Conservation (phyloP, 2,113 vertebrate species). For the Hyaena hyaena region DNA sequence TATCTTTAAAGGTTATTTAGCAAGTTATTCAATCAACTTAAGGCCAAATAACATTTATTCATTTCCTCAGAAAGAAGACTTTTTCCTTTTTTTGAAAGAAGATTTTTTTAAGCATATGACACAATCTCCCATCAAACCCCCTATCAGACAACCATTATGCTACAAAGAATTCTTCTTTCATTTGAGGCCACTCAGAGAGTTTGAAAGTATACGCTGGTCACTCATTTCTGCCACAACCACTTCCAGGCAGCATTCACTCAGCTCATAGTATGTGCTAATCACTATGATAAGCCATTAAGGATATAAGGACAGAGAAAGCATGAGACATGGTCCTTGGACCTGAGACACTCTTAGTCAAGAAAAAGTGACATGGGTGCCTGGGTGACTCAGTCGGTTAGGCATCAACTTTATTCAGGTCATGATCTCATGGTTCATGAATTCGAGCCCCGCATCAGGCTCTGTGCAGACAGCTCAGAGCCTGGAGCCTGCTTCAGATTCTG, state of each 20-base stretch:
- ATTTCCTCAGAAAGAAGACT: background rate
- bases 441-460: too few relatives aligned
- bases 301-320: background rate
- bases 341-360: background rate
- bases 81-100: background rate
- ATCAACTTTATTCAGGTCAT: too few relatives aligned
- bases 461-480: too few relatives aligned
- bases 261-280: background rate
- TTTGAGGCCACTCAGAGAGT: background rate
- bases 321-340: background rate
- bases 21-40: background rate
- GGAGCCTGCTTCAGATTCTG: too few relatives aligned
- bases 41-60: background rate
- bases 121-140: background rate
- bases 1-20: slow-evolving; percentile 29
- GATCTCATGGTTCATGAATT: too few relatives aligned
- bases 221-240: background rate
- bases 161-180: slow-evolving; percentile 7
- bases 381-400: too few relatives aligned
- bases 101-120: slow-evolving; percentile 14
- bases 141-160: background rate
- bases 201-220: background rate
- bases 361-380: background rate
- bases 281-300: background rate
- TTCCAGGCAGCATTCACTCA: background rate